Percentiles rank a stretch among this genome's conserved stretches.
phyloP scores from a whole-genome alignment of 1,140 invertebrate species.

The Anoplolepis gracilipes region DNA sequence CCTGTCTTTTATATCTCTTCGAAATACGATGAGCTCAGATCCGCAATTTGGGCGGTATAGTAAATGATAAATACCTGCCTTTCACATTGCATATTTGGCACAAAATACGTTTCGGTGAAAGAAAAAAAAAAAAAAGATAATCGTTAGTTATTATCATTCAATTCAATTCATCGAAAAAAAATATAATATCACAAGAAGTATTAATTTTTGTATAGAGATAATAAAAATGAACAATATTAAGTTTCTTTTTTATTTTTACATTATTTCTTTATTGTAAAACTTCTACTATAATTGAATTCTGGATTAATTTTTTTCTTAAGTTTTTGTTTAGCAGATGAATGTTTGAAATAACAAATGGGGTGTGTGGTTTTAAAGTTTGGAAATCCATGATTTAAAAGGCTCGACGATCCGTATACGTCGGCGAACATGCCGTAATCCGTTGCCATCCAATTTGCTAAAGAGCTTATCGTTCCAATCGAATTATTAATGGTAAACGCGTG shows the following conservation, averaged over 20 bases:
- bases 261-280: slow-evolving; percentile 23
- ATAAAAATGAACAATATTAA: background rate
- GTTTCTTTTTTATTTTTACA: background rate
- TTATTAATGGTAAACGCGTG: slow-evolving; percentile 34
- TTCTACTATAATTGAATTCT: background rate
- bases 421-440: slow-evolving; percentile 25
- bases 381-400: slow-evolving; percentile 30
- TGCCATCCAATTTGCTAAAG: slow-evolving; percentile 43
- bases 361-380: slow-evolving; percentile 16
- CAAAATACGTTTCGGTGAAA: background rate
- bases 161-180: slow-evolving; percentile 7
- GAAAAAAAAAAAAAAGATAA: no score
- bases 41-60: slow-evolving; percentile 5
- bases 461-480: slow-evolving; percentile 47
- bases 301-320: background rate
- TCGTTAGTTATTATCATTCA: background rate
- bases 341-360: background rate
- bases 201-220: no score
- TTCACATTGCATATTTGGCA: background rate
- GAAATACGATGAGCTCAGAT: slow-evolving; percentile 11
- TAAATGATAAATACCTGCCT: background rate
- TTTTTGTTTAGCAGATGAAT: background rate
- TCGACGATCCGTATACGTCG: background rate
- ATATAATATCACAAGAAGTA: background rate
- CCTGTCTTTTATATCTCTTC: slow-evolving; percentile 32